Conservation (phyloP, 2,888 invertebrate genomes). For the Cantharis rustica region DNA sequence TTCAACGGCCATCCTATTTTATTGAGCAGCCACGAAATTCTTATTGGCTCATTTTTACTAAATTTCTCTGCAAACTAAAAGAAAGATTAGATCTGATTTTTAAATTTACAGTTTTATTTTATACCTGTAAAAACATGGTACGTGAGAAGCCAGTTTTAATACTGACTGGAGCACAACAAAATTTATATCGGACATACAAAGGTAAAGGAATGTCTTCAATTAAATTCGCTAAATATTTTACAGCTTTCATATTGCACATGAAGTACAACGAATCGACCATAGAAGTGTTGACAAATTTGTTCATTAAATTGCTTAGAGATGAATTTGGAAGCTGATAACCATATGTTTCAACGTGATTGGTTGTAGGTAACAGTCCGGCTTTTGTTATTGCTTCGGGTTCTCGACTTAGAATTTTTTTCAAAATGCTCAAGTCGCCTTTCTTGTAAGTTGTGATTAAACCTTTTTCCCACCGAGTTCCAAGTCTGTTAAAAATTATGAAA, state of each 20-base stretch:
- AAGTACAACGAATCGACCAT: conserved; percentile 93
- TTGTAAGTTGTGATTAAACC: conserved; percentile 91
- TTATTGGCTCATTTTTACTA: conserved; percentile 86
- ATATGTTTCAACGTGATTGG: conserved; percentile 97
- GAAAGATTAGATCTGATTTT: background rate
- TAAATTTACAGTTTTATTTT: background rate
- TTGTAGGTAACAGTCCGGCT: conserved; percentile 95
- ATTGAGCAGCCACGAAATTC: conserved; percentile 82
- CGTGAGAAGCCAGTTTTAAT: conserved; percentile 91
- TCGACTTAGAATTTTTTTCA: conserved; percentile 72
- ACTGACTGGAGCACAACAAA: conserved; percentile 97
- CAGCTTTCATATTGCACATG: conserved; percentile 95
- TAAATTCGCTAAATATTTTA: conserved; percentile 96
- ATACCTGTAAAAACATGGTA: conserved; percentile 92
- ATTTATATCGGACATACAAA: conserved; percentile 87
- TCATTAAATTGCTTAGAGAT: conserved; percentile 91
- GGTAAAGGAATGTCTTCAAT: conserved; percentile 94
- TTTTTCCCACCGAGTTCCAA: conserved; percentile 54
- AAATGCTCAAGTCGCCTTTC: conserved; percentile 77
- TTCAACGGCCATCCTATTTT: conserved; percentile 88
- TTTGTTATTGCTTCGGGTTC: conserved; percentile 78
- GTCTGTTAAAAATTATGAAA: conserved; percentile 50
- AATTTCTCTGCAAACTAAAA: conserved; percentile 87
- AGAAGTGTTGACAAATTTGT: conserved; percentile 91
- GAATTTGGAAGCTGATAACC: conserved; percentile 95